Evolutionary conservation across 1,140 invertebrate genomes (phyloP), one percentile per base, ranked within the genome.

Genomic region (Polyergus mexicanus): DNA sequence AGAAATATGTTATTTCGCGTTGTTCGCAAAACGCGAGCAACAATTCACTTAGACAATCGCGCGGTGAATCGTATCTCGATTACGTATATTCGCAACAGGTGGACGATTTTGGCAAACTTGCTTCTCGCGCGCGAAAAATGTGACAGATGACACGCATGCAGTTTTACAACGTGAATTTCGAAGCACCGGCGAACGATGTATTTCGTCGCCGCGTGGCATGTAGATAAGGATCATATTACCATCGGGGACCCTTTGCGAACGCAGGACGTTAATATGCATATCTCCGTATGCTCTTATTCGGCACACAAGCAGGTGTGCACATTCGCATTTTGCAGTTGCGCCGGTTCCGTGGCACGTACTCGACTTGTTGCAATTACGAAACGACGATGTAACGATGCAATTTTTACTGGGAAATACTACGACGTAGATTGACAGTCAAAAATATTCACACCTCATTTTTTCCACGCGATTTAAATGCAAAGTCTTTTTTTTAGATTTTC

Each of bases 151-250:
- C 44, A 41, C 22, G 56, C 22, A 28, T 32, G 35, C 63, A 25
- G 69, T 69, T 68, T 80, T 69, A n/a, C 13, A 22, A 66, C 1
- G 5, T 62, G 85, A 86, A 60, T 80, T 54, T 68, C 81, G 22
- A 56, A 66, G 44, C n/a, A 74, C 7, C 19, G 69, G 22, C 56
- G 28, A 47, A 72, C 77, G 47, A 25, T n/a, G 51, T 41, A 76
- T 86, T 86, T 80, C 62, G 56, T 28, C 25, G 69, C 51, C 8
- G 11, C 13, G 8, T 47, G 19, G 86, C 60, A 54, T 85, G 74
- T 58, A 81, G 83, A 89, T 86, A 86, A 88, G 74, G 78, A 86
- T 86, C 75, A 56, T 76, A 77, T 88, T 87, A 62, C 56, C 86
- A 85, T 88, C 86, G 47, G 62, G 25, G 63, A 41, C 84, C 38